Percentiles rank a stretch among this genome's conserved stretches.
Conservation (phyloP, 2,113 vertebrate genomes). For the Saccopteryx leptura region DNA sequence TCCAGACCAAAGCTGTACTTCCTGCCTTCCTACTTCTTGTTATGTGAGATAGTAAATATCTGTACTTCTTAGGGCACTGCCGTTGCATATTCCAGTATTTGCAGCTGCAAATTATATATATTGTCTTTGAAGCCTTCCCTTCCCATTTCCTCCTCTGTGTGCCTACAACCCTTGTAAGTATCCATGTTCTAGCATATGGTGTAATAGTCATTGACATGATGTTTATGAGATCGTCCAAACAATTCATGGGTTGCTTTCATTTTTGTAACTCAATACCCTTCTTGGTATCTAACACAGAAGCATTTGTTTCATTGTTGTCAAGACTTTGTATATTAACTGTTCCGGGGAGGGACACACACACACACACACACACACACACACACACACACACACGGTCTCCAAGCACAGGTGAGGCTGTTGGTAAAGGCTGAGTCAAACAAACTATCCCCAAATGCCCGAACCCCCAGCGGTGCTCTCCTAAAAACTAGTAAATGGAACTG, state of each 20-base stretch:
- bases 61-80: not conserved
- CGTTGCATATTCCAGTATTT: not conserved
- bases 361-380: not conserved
- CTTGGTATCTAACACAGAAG: not conserved
- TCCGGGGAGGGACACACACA: not conserved
- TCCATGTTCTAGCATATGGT: not conserved
- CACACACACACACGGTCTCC: not conserved
- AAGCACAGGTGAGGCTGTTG: not conserved
- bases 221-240: not conserved
- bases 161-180: not conserved
- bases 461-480: not conserved
- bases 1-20: not conserved
- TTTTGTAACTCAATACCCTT: not conserved
- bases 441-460: not conserved
- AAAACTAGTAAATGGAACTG: not conserved
- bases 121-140: not conserved
- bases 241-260: not conserved
- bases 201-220: not conserved
- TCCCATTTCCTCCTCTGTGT: not conserved
- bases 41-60: not conserved
- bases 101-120: not conserved
- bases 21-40: not conserved
- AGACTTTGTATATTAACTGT: not conserved
- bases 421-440: constrained; percentile 47
- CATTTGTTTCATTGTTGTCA: not conserved